Evolutionary conservation across 2,113 vertebrate species (phyloP).

Genomic region (Ranitomeya variabilis): DNA sequence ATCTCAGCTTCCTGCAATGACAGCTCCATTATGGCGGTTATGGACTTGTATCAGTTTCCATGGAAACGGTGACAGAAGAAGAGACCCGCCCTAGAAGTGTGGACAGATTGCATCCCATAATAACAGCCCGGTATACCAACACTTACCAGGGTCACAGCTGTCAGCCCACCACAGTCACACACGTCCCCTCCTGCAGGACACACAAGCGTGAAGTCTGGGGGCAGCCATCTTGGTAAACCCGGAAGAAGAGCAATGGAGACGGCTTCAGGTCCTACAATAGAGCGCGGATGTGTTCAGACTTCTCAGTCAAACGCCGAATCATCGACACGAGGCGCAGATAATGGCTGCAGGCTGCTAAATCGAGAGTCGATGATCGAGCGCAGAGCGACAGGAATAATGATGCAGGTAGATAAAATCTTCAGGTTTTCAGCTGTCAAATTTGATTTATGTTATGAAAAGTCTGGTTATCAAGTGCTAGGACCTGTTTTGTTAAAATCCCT

Average conservation of each 20-base stretch:
- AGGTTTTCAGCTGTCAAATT: too few species aligned
- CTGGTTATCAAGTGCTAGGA: background rate
- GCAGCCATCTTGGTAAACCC: constrained; percentile 31
- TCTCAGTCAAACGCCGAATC: background rate
- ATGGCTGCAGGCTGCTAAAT: background rate
- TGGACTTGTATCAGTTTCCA: background rate
- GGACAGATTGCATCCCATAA: background rate
- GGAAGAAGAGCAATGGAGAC: constrained; percentile 13
- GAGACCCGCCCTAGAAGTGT: background rate
- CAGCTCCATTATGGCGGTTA: too few species aligned
- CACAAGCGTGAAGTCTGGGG: background rate
- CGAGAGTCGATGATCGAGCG: background rate
- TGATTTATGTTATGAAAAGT: background rate
- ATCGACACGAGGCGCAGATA: background rate
- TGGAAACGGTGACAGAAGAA: background rate
- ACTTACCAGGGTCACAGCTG: background rate
- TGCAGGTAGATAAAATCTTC: background rate
- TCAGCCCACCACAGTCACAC: background rate
- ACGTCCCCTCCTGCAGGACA: background rate
- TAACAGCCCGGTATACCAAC: background rate
- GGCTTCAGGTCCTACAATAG: background rate
- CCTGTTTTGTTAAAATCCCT: too few species aligned
- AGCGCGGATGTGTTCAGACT: background rate
- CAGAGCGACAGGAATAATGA: background rate
- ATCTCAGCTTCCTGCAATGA: background rate